phyloP scores from a whole-genome alignment of 1,140 invertebrate species.

The Caenorhabditis remanei region DNA sequence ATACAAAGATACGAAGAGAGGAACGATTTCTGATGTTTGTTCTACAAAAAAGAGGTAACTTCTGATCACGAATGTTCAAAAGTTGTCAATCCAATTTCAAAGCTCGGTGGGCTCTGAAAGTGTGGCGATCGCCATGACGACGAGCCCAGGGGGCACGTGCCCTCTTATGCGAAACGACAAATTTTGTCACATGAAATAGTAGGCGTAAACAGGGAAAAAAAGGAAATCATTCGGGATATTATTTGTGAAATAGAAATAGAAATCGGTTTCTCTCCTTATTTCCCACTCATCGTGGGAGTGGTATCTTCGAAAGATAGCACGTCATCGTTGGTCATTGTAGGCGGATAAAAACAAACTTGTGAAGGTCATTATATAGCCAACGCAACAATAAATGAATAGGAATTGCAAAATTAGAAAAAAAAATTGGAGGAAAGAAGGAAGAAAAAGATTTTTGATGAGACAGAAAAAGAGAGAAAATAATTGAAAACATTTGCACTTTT shows the following conservation, averaged over 20 bases:
- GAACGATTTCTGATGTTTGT: too few relatives aligned
- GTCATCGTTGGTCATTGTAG: neutral
- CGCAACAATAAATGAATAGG: neutral
- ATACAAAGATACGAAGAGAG: too few relatives aligned
- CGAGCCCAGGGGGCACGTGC: neutral
- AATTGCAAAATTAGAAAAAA: neutral
- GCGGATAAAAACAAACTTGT: neutral
- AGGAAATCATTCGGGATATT: neutral
- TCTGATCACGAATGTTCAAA: too few relatives aligned
- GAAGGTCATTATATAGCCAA: neutral
- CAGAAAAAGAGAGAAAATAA: neutral
- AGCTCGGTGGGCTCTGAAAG: neutral
- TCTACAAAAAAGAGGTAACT: too few relatives aligned
- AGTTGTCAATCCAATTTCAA: neutral
- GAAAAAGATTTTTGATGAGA: too few relatives aligned
- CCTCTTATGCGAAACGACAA: neutral
- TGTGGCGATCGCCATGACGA: neutral
- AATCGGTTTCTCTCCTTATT: neutral
- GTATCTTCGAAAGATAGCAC: slow-evolving; percentile 7
- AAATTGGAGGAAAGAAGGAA: neutral
- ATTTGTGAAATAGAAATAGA: neutral
- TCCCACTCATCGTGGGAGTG: slow-evolving; percentile 8
- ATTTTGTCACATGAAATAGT: neutral
- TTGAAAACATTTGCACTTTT: neutral
- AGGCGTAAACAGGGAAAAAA: neutral